Percentiles rank a stretch among this genome's conserved stretches.
Evolutionary conservation across 1,140 invertebrate species (phyloP).

Genomic region (Aphelinus certus): DNA sequence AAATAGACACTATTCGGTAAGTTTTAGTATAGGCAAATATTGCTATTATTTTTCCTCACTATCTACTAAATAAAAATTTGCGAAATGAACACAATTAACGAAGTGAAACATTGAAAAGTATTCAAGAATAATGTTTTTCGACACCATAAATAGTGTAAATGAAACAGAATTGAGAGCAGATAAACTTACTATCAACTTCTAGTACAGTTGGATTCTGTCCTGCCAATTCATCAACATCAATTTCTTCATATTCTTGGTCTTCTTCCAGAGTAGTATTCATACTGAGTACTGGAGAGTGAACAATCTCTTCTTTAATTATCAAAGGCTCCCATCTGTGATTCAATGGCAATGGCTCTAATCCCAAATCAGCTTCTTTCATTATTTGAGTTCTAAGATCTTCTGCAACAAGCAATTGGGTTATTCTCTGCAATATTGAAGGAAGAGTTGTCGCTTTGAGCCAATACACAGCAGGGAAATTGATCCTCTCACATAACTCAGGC

Average conservation of each 20-base stretch:
- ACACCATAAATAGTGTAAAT: too few species aligned
- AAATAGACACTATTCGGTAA: conserved; percentile 1
- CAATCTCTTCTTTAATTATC: neutral
- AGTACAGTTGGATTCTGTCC: neutral
- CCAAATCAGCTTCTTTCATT: conserved; percentile 57
- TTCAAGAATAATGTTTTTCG: too few species aligned
- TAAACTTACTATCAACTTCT: conserved; percentile 49
- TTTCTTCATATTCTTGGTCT: neutral
- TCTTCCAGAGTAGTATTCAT: conserved; percentile 10
- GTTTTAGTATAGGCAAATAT: too few species aligned
- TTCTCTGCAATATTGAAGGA: conserved; percentile 86
- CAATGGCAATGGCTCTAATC: conserved; percentile 43
- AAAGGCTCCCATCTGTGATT: conserved; percentile 52
- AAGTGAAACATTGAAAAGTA: too few species aligned
- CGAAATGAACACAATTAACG: too few species aligned
- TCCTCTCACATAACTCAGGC: conserved; percentile 89
- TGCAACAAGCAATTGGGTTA: conserved; percentile 81
- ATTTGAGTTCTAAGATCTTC: conserved; percentile 80
- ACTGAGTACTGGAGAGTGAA: neutral
- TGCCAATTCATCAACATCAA: conserved; percentile 3
- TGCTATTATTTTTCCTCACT: too few species aligned
- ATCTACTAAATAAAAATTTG: too few species aligned
- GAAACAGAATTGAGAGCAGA: neutral
- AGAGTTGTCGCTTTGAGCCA: conserved; percentile 91
- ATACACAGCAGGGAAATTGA: conserved; percentile 85